Evolutionary conservation across 1,140 invertebrate species (phyloP).

Genomic region (Ceratoteleas bidentatus): DNA sequence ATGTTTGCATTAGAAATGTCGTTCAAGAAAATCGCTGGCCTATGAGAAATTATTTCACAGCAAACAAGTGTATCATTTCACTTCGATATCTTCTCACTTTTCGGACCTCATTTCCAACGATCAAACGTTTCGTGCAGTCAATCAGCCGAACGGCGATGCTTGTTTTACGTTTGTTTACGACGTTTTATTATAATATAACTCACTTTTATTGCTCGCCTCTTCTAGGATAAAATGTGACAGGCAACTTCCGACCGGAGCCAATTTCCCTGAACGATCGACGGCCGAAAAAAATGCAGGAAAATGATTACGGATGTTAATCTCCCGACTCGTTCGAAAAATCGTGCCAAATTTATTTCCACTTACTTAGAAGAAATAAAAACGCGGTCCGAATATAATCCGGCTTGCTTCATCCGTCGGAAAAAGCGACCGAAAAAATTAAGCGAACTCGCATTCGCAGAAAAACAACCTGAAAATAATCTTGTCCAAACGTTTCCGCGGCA

Average conservation of each 20-base stretch:
- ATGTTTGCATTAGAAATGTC: too few species aligned
- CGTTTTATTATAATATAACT: not conserved
- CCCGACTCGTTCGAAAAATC: not conserved
- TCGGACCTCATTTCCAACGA: too few species aligned
- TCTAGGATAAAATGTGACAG: slow-evolving; percentile 21
- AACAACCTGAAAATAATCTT: not conserved
- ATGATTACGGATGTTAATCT: not conserved
- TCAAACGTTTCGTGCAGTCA: too few species aligned
- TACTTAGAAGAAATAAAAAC: slow-evolving; percentile 33
- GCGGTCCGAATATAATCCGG: too few species aligned
- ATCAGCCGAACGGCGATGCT: too few species aligned
- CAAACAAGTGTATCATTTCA: too few species aligned
- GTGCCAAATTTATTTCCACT: slow-evolving; percentile 37
- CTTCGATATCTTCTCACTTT: too few species aligned
- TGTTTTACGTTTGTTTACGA: too few species aligned
- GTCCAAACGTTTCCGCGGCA: too few species aligned
- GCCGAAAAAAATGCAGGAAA: too few species aligned
- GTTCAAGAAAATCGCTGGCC: too few species aligned
- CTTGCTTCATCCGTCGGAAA: slow-evolving; percentile 11
- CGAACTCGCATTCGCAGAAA: slow-evolving; percentile 15
- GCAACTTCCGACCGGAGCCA: slow-evolving; percentile 29
- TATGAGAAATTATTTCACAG: too few species aligned
- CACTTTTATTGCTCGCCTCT: slow-evolving; percentile 1
- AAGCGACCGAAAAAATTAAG: slow-evolving; percentile 9
- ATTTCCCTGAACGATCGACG: slow-evolving; percentile 41